Evolutionary conservation across 2,888 invertebrate species (phyloP).

Genomic region (Idaea dimidiata): DNA sequence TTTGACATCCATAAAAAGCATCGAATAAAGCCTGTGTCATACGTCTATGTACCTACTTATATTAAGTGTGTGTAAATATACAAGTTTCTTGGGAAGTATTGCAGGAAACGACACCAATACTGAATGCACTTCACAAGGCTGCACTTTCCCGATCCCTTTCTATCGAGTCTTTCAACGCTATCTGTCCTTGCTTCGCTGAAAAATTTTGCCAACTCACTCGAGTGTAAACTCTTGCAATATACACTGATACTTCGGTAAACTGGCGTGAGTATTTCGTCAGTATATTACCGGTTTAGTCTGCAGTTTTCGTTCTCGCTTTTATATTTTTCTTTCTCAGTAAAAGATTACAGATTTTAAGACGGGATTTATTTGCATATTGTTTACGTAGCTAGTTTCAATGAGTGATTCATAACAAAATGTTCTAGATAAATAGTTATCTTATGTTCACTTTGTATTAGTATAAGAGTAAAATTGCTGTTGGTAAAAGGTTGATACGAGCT

Average conservation of each 20-base stretch:
- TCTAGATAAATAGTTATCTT: no score
- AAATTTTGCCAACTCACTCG: constrained; percentile 57
- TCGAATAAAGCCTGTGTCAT: constrained; percentile 30
- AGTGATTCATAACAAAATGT: no score
- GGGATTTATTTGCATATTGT: background rate
- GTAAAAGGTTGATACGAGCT: no score
- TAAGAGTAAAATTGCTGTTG: no score
- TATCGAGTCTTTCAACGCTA: constrained; percentile 50
- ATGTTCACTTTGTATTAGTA: no score
- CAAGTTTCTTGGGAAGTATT: constrained; percentile 35
- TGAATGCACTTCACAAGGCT: constrained; percentile 52
- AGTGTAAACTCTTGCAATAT: constrained; percentile 35
- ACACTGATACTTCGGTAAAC: constrained; percentile 34
- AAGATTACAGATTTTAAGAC: background rate
- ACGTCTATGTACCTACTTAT: constrained; percentile 12
- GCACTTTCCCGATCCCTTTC: constrained; percentile 58
- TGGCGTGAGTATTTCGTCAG: constrained; percentile 12
- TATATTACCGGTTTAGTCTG: constrained; percentile 1
- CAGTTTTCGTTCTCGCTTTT: background rate
- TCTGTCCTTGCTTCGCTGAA: constrained; percentile 45
- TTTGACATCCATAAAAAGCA: constrained; percentile 24
- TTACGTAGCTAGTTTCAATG: no score
- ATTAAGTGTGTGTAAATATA: constrained; percentile 28
- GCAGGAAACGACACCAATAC: constrained; percentile 58
- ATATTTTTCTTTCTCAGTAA: background rate